Base-by-base conservation (phyloP, 2,888 invertebrate genomes). In the Sinohyriopsis cumingii region DNA sequence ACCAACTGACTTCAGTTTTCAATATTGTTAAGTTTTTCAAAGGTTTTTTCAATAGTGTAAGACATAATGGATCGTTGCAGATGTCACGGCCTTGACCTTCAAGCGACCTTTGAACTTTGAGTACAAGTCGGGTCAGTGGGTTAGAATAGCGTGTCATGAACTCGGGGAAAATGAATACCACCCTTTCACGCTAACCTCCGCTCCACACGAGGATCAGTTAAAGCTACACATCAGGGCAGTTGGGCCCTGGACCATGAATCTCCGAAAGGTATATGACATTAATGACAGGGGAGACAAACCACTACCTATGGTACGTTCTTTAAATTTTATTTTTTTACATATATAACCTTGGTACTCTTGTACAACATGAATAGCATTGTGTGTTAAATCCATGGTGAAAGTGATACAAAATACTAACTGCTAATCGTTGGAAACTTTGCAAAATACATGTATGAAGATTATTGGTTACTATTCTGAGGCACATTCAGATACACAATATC, bases 51-150 rank as follows among this genome's bases (percentile, higher is more conserved):
- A 7, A 6, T 33, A 1, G 7, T 33, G 33, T 7, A 0, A 33
- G 6, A 33, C 33, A n/a, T 7, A 33, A 33, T 7, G 33, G 33
- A 33, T 33, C 33, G 0, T 79, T 87, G 33, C 82, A 93, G 93
- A 90, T 86, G 93, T 93, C 3, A 92, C 92, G 0, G 91, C 91
- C 78, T 81, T 93, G 68, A 91, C 91, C 80, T 92, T 93, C 82
- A 90, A 91, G 74, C 91, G 92, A 75, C 93, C 93, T 3, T 85
- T 89, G 66, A 91, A 92, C 82, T 93, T 93, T 84, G 91, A 92
- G 75, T 93, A 92, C 87, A 92, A 92, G 86, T 92, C 93, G 15
- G 93, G 93, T 7, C 93, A 93, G 84, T 93, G 93, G 93, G 91
- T 93, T 22, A 89, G 93, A 62, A 92, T 93, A 68, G 92, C 93